Evolutionary conservation across 2,113 vertebrate genomes (phyloP).

Genomic region (Stegastes partitus): DNA sequence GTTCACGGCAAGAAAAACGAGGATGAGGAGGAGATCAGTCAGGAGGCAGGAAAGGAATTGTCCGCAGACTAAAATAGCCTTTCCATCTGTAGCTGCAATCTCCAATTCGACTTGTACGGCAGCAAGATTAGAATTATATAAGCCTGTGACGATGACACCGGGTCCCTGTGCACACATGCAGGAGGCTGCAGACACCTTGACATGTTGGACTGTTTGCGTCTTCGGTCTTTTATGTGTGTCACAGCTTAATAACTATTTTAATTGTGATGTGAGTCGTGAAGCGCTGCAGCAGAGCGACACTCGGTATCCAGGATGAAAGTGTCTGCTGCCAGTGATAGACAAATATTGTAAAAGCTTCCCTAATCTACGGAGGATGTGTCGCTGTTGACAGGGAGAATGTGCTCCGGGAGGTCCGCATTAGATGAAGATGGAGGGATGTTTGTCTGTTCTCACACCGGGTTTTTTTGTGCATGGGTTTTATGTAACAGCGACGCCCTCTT

Average conservation of each 20-base stretch:
- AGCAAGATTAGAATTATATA: no score
- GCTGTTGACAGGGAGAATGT: conserved; percentile 39
- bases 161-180: no score
- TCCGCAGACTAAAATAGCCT: conserved; percentile 65
- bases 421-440: conserved; percentile 8
- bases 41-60: conserved; percentile 50
- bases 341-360: conserved; percentile 38
- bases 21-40: conserved; percentile 49
- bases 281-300: neutral
- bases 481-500: no score
- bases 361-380: conserved; percentile 9
- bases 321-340: conserved; percentile 8
- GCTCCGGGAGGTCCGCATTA: conserved; percentile 13
- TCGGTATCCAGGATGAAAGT: conserved; percentile 17
- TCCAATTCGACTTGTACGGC: conserved; percentile 36
- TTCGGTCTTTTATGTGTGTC: no score
- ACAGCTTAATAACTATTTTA: neutral
- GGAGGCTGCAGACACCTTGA: no score
- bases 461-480: neutral
- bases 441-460: neutral
- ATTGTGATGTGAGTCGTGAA: conserved; percentile 8
- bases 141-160: no score
- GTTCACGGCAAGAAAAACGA: conserved; percentile 32
- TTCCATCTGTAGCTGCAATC: conserved; percentile 38
- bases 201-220: no score